These are phyloP conservation scores for Pammene aurita DNA, from an alignment of 2,888 invertebrate species.

Conservation along the genomic window DNA sequence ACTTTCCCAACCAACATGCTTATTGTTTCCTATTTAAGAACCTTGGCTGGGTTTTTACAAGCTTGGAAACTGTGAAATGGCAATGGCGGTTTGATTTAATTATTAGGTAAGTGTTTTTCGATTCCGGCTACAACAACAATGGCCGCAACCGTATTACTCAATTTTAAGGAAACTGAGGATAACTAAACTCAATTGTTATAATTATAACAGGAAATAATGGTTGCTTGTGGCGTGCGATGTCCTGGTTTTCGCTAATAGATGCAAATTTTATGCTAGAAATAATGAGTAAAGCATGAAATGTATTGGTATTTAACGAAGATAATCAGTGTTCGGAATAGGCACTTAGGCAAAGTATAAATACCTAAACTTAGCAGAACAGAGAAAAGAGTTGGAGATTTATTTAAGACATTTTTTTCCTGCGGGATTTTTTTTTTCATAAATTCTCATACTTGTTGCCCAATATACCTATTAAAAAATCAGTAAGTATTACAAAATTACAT, in stretches of 20 bases:
- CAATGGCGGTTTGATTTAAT: conserved; percentile 15
- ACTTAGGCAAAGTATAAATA: no score
- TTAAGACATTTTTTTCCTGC: no score
- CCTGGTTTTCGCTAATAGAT: background rate
- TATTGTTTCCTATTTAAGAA: conserved; percentile 48
- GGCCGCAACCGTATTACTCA: conserved; percentile 18
- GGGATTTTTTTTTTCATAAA: no score
- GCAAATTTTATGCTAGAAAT: background rate
- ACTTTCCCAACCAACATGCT: conserved; percentile 55
- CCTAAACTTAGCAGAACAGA: no score
- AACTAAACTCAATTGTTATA: background rate
- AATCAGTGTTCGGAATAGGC: no score
- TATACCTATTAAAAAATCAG: no score
- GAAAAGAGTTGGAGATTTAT: no score
- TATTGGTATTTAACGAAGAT: background rate
- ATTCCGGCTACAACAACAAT: conserved; percentile 7
- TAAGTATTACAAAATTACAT: no score
- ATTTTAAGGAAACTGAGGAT: conserved; percentile 12
- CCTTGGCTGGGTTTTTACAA: conserved; percentile 33
- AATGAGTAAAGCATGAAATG: background rate
- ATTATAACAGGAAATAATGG: conserved; percentile 10
- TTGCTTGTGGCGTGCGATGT: background rate
- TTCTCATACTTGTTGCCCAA: no score
- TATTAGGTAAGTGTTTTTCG: background rate
- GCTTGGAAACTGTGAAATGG: conserved; percentile 14